Conservation (phyloP, 2,797 vertebrate genomes). For the Emys orbicularis region DNA sequence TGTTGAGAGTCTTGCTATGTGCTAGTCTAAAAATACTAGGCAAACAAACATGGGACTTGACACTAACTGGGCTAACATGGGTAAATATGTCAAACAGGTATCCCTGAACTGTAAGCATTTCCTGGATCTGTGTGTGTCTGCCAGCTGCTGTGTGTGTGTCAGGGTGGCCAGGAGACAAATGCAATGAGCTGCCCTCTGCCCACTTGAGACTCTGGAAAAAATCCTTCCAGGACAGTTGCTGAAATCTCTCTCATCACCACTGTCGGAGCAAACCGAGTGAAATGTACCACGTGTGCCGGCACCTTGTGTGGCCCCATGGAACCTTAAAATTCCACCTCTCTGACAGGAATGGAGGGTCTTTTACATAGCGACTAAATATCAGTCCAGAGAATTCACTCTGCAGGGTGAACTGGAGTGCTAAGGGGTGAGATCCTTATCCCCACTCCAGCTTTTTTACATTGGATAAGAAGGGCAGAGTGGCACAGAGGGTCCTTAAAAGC, state of each 20-base stretch:
- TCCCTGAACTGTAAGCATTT: neutral
- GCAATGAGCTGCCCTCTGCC: neutral
- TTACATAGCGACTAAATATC: neutral
- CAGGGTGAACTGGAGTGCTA: neutral
- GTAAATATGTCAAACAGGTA: neutral
- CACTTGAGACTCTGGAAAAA: neutral
- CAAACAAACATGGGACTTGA: rapidly evolving
- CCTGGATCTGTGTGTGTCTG: neutral
- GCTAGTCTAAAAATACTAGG: neutral
- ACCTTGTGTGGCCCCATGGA: too few species aligned
- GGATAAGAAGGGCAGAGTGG: too few species aligned
- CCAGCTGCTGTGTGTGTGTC: neutral
- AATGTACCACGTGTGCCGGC: rapidly evolving
- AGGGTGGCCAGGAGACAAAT: neutral
- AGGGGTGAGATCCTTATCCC: neutral
- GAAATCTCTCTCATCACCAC: neutral
- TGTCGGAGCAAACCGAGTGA: neutral
- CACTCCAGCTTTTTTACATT: neutral
- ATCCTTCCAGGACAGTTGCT: too few species aligned
- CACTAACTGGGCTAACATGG: neutral
- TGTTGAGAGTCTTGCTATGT: too few species aligned
- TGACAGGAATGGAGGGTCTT: too few species aligned
- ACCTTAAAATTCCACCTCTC: too few species aligned
- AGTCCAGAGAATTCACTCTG: neutral
- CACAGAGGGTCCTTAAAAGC: too few species aligned